Base-by-base conservation (phyloP, 2,113 vertebrate species). In the Amphilophus citrinellus region DNA sequence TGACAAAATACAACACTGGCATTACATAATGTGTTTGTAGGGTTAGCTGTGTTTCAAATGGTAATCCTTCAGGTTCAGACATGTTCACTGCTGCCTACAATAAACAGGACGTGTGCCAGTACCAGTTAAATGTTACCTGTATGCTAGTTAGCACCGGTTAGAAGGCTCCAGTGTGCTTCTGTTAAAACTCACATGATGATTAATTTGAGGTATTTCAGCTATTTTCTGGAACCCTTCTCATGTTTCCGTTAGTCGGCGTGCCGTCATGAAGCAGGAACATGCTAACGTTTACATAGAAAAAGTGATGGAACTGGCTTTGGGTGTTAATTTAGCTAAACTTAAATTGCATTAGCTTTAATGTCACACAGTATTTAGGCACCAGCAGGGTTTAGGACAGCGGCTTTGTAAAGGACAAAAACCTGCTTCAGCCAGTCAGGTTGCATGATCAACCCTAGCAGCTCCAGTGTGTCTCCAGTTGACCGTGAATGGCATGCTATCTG, bases 401-500 rank as follows among this genome's bases (percentile, higher is more conserved):
- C 24, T 82, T 61, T 79, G 60, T 20, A 20, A 10, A 1, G 44
- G 7, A 66, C 22, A 75, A 71, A 80, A 22, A n/a, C 63, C 35
- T 8, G 53, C 76, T 60, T 76, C 76, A 24, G 11, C 27, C 35
- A 17, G 37, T 83, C 35, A 44, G 76, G 37, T 68, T 56, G 76
- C 73, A 47, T 42, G 80, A 86, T 85, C 27, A 77, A 7, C 63
- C 37, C 53, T 18, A 76, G 85, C 53, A 61, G n/a, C 82, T 87
- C 76, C 71, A 73, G 59, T 4, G 42, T 2, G 3, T 76, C 42
- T 61, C 47, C 65, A 62, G 73, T 30, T 89, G 71, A 89, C 77
- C 30, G 35, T 88, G 91, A 81, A 86, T 73, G 82, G 62, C 86
- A 42, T 84, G 87, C 80, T 83, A 65, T 91, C 91, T 85, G 82